These are phyloP conservation scores for Cynopterus sphinx DNA, from an alignment of 2,797 vertebrate genomes.

Conservation along the genomic window DNA sequence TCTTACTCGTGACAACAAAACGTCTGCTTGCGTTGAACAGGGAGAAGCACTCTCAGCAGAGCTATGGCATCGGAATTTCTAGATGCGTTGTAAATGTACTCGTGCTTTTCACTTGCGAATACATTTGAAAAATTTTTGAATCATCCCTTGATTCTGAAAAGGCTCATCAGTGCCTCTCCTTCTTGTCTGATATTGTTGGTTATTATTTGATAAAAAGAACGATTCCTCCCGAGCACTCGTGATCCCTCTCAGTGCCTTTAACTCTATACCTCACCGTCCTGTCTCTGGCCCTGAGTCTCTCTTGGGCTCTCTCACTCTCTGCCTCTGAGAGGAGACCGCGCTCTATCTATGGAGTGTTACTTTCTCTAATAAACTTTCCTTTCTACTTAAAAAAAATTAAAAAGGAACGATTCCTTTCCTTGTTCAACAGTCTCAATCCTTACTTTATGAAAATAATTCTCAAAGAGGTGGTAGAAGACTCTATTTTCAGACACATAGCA, in stretches of 20 bases:
- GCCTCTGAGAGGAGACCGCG: too few relatives aligned
- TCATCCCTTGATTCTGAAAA: not conserved
- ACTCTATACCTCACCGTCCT: too few relatives aligned
- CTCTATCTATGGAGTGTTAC: too few relatives aligned
- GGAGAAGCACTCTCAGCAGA: not conserved
- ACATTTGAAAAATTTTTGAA: not conserved
- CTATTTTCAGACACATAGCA: not conserved
- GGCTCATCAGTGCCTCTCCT: not conserved
- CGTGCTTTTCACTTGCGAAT: not conserved
- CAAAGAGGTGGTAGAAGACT: not conserved
- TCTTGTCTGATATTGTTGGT: not conserved
- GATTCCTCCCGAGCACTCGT: not conserved
- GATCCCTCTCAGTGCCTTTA: too few relatives aligned
- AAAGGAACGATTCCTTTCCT: not conserved
- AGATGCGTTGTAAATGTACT: not conserved
- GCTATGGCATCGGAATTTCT: not conserved
- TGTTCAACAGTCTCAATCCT: not conserved
- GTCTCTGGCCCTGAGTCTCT: too few relatives aligned
- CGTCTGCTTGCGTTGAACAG: not conserved
- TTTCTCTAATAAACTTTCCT: too few relatives aligned
- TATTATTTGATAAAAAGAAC: not conserved
- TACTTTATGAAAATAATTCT: not conserved
- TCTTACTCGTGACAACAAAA: not conserved
- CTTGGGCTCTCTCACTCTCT: too few relatives aligned
- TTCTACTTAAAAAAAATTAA: too few relatives aligned